Conservation (phyloP, 2,888 invertebrate species). For the Sminthurinus aureus region DNA sequence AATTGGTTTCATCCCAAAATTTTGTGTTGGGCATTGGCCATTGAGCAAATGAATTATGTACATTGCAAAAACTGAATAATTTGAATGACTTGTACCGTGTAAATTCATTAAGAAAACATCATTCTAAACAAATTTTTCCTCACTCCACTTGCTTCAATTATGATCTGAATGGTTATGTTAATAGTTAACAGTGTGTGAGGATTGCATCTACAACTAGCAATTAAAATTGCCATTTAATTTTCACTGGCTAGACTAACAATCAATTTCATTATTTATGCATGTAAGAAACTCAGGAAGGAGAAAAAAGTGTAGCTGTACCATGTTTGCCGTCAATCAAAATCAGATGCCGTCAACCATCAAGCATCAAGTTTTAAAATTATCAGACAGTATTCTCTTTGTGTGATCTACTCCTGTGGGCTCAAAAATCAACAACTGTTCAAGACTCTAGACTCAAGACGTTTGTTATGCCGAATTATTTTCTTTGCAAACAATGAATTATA, state of each 20-base stretch:
- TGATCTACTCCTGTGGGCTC: conserved; percentile 1
- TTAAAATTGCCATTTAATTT: background rate
- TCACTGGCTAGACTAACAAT: background rate
- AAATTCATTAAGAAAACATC: too few relatives aligned
- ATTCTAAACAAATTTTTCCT: too few relatives aligned
- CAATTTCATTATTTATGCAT: too few relatives aligned
- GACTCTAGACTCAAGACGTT: too few relatives aligned
- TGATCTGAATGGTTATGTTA: too few relatives aligned
- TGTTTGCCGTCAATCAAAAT: background rate
- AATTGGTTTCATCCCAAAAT: too few relatives aligned
- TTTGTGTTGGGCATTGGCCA: too few relatives aligned
- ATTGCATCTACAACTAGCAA: background rate
- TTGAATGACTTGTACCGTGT: too few relatives aligned
- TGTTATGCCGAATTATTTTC: background rate
- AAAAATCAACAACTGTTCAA: conserved; percentile 6
- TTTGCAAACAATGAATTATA: background rate
- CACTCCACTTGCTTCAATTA: too few relatives aligned
- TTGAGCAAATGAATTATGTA: too few relatives aligned
- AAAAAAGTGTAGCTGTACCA: background rate
- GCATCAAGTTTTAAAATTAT: background rate
- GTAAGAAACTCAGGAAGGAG: background rate
- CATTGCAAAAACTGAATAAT: too few relatives aligned
- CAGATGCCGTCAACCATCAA: background rate
- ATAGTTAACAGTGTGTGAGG: too few relatives aligned
- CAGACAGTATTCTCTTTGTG: background rate